These are phyloP conservation scores for Pachypanchax playfairii DNA, from an alignment of 2,113 vertebrate species.

Conservation along the genomic window DNA sequence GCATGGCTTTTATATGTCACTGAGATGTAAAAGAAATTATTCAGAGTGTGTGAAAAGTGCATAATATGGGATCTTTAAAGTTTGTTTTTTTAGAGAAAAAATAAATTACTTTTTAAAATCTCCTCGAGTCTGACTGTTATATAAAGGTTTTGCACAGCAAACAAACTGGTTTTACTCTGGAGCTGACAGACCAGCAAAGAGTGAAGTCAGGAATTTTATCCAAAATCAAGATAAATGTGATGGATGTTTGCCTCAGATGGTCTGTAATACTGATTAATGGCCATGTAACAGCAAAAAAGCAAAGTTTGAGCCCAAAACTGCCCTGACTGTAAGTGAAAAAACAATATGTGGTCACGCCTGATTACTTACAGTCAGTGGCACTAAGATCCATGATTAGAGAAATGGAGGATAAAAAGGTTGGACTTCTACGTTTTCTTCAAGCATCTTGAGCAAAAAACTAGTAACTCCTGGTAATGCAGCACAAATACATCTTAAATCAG, in stretches of 20 bases:
- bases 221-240: slow-evolving; percentile 60
- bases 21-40: no score
- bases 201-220: slow-evolving; percentile 44
- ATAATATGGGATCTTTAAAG: no score
- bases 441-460: no score
- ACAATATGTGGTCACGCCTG: slow-evolving; percentile 44
- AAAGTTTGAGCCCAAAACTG: slow-evolving; percentile 5
- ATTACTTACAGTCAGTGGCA: slow-evolving; percentile 29
- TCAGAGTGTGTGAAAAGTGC: no score
- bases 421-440: slow-evolving; percentile 12
- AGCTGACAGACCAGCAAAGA: slow-evolving; percentile 35
- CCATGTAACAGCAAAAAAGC: slow-evolving; percentile 11
- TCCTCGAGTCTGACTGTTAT: no score
- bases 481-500: no score
- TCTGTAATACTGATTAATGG: slow-evolving; percentile 52
- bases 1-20: no score
- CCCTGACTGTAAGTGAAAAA: slow-evolving; percentile 60
- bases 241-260: slow-evolving; percentile 36
- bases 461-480: no score
- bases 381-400: slow-evolving; percentile 25
- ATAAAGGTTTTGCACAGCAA: slow-evolving; percentile 1
- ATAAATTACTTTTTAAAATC: no score
- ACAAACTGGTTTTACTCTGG: slow-evolving; percentile 21
- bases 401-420: slow-evolving; percentile 6
- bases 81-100: no score